Base-by-base conservation (phyloP, 2,888 invertebrate genomes). In the Eretmocerus hayati region DNA sequence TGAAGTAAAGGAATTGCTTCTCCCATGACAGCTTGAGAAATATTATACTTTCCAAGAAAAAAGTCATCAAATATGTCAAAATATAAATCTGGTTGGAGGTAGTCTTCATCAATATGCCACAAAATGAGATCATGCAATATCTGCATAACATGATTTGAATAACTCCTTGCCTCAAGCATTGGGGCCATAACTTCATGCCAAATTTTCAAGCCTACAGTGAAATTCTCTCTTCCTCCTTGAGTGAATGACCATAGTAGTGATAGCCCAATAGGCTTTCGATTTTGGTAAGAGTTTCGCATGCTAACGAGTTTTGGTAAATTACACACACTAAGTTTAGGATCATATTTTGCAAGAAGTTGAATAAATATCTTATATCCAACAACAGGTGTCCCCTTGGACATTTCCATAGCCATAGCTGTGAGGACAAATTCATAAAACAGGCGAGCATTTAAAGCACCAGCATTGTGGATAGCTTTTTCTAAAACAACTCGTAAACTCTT, bases 171-270 rank as follows among this genome's bases (percentile, higher is more conserved):
- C 56, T 86, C 85, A 37, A 87, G 72, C 62, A 85, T 72, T 0
- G 87, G 84, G 32, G 83, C 71, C 79, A 87, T 85, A 2, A 86
- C 71, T 53, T 87, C 84, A 69, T 84, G 81, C 83, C 87, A 88
- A 13, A 82, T 83, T 76, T 80, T 81, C 39, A 87, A 71, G 20
- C 87, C 87, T 53, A 81, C 76, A 43, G 74, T 70, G 40, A 86
- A 75, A 62, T 85, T 78, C 53, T 72, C 77, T 42, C 76, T 71
- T 1, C 87, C 87, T 9, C 81, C 83, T 63, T 87, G 87, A 1
- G 84, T 84, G n/a, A 86, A 74, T 1, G 82, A 82, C 87, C 88
- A 88, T 2, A 88, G 71, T 35, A 88, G 74, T 1, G 86, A 81
- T 26, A 85, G 71, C 1, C 87, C 85, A 52, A 87, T 81, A 2